phyloP scores from a whole-genome alignment of 2,113 vertebrate genomes.

The Sinocyclocheilus rhinocerous region DNA sequence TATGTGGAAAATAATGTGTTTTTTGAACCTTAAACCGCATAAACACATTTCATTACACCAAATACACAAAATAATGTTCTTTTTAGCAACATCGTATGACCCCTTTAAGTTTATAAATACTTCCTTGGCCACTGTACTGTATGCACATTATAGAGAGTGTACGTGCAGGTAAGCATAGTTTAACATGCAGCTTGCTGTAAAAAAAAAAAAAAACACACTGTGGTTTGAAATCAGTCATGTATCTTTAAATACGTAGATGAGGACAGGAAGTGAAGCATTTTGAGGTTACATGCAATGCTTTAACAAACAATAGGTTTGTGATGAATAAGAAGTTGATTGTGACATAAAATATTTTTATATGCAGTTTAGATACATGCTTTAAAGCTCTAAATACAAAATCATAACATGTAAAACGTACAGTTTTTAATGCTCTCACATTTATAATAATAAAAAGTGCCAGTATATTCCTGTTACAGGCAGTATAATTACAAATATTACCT shows the following conservation, averaged over 20 bases:
- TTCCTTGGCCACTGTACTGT: not conserved
- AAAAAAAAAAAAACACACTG: not conserved
- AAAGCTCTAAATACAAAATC: not conserved
- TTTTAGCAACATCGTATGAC: too few relatives aligned
- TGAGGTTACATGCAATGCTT: not conserved
- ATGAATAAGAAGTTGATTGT: not conserved
- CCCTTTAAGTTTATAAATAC: not conserved
- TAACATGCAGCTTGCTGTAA: not conserved
- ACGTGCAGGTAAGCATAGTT: not conserved
- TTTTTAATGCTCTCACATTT: not conserved
- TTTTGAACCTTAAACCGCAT: too few relatives aligned
- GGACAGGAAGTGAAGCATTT: not conserved
- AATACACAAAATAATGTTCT: too few relatives aligned
- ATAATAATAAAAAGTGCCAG: not conserved
- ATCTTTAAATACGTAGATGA: not conserved
- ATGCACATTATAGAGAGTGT: not conserved
- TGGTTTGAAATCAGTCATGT: not conserved
- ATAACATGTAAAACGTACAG: not conserved
- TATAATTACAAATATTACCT: not conserved
- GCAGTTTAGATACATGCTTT: not conserved
- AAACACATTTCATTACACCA: too few relatives aligned
- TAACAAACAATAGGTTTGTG: not conserved
- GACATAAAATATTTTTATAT: not conserved
- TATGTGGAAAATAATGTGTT: too few relatives aligned
- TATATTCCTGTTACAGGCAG: not conserved